Conservation (phyloP, 2,113 vertebrate genomes). For the Ageneiosus marmoratus region DNA sequence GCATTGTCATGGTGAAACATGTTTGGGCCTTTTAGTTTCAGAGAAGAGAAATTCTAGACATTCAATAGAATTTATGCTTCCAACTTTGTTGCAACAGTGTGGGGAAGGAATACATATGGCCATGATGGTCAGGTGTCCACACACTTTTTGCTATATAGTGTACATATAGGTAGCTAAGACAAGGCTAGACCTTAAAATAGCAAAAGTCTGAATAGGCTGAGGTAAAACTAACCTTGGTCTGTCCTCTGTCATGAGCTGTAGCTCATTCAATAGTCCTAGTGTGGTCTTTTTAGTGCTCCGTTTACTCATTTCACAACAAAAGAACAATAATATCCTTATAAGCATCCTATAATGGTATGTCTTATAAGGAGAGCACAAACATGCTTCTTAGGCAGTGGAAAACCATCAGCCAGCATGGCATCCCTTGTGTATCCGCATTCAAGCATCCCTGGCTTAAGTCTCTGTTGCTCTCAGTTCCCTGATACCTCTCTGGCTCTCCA, state of each 20-base stretch:
- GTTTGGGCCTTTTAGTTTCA: neutral
- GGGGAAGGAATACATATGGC: neutral
- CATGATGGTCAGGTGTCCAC: neutral
- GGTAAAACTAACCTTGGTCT: neutral
- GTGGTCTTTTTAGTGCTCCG: neutral
- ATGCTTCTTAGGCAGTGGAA: neutral
- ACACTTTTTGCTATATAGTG: neutral
- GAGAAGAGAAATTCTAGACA: neutral
- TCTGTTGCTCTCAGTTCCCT: neutral
- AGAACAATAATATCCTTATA: neutral
- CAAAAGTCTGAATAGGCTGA: neutral
- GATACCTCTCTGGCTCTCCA: neutral
- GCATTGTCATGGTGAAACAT: neutral
- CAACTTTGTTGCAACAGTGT: neutral
- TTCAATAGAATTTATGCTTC: no score
- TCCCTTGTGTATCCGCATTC: constrained; percentile 1
- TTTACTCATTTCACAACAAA: neutral
- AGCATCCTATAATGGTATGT: no score
- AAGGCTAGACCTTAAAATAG: neutral
- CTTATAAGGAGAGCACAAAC: neutral
- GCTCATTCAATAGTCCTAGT: neutral
- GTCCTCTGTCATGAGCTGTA: neutral
- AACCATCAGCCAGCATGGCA: neutral
- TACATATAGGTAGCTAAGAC: neutral
- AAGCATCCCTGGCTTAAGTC: constrained; percentile 1